Percentiles rank a stretch among this genome's conserved stretches.
phyloP scores from a whole-genome alignment of 2,113 vertebrate species.

The Stegostoma tigrinum region DNA sequence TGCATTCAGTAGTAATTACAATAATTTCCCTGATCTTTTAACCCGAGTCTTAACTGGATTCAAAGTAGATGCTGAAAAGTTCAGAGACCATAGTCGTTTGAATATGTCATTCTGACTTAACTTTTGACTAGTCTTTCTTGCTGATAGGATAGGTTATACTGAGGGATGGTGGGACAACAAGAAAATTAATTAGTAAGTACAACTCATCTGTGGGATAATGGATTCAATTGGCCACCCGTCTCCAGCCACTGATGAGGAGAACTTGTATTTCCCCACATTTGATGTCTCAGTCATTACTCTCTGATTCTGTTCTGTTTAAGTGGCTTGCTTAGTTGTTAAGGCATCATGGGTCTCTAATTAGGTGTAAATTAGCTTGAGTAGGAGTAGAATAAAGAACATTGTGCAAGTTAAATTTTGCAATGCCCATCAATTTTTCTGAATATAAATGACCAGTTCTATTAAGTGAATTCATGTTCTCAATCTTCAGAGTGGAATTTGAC shows the following conservation, averaged over 20 bases:
- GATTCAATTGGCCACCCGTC: neutral
- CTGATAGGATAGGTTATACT: neutral
- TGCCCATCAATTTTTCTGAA: neutral
- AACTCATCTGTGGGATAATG: neutral
- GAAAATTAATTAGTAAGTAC: no score
- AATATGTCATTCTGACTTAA: neutral
- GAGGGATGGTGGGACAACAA: no score
- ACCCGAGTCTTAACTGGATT: neutral
- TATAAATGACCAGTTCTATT: neutral
- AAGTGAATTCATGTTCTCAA: neutral
- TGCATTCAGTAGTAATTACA: neutral
- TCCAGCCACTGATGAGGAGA: neutral
- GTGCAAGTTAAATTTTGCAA: neutral
- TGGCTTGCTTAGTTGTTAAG: neutral
- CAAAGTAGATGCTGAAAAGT: neutral
- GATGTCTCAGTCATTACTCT: neutral
- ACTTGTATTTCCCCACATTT: neutral
- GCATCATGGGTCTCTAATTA: neutral
- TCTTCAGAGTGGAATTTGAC: neutral
- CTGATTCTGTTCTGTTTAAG: neutral
- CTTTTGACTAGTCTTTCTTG: neutral
- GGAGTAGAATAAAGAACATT: neutral
- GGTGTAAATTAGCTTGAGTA: neutral
- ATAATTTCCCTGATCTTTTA: neutral
- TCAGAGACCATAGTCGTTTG: neutral